Evolutionary conservation across 1,140 invertebrate genomes (phyloP).

Genomic region (Drosophila pseudoananassae): DNA sequence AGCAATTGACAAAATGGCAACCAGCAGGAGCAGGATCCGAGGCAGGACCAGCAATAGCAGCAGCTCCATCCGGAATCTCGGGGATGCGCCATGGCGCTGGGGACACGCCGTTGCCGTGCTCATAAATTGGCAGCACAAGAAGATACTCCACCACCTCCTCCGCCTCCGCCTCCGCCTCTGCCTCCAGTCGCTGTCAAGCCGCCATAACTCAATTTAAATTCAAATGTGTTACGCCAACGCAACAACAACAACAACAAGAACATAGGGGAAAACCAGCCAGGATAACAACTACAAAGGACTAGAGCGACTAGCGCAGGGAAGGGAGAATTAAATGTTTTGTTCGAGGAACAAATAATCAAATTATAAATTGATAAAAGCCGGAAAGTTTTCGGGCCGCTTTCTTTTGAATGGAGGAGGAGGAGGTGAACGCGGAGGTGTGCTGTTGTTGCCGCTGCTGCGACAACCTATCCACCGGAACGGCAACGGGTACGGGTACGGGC

Average conservation of each 20-base stretch:
- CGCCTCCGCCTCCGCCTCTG: too few species aligned
- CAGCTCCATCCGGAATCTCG: slow-evolving; percentile 6
- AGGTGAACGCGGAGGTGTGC: slow-evolving; percentile 38
- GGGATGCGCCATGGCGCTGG: slow-evolving; percentile 51
- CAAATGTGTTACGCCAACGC: slow-evolving; percentile 58
- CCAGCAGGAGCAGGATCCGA: slow-evolving; percentile 26
- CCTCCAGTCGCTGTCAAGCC: slow-evolving; percentile 12
- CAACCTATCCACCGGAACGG: slow-evolving; percentile 38
- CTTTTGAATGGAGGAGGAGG: slow-evolving; percentile 57
- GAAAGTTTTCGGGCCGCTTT: slow-evolving; percentile 38
- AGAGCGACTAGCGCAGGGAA: slow-evolving; percentile 7
- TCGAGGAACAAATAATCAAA: slow-evolving; percentile 62
- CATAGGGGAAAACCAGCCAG: background rate
- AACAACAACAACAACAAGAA: slow-evolving; percentile 4
- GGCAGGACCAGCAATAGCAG: background rate
- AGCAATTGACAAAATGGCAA: slow-evolving; percentile 82
- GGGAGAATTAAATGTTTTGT: slow-evolving; percentile 33
- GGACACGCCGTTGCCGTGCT: slow-evolving; percentile 56
- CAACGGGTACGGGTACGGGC: slow-evolving; percentile 36
- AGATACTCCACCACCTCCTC: slow-evolving; percentile 36
- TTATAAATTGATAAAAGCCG: slow-evolving; percentile 54
- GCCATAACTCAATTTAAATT: slow-evolving; percentile 81
- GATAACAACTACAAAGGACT: slow-evolving; percentile 11
- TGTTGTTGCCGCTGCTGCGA: slow-evolving; percentile 67
- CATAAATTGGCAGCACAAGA: slow-evolving; percentile 74